Base-by-base conservation (phyloP, 2,797 vertebrate genomes). In the Telmatherina bonti region DNA sequence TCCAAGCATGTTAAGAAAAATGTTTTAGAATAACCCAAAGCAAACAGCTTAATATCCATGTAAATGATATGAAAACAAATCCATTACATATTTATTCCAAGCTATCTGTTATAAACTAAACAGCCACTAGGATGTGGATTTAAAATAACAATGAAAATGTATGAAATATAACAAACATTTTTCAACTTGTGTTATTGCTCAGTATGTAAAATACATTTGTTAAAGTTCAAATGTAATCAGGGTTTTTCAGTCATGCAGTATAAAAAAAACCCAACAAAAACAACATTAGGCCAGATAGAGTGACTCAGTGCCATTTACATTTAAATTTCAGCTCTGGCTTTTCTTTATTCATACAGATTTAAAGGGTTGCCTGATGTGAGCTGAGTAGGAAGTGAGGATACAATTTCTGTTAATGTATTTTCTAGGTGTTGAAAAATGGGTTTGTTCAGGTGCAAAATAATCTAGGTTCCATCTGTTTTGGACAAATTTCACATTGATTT, bases 401-500 rank as follows among this genome's bases (percentile, higher is more conserved):
- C 73, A 77, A 72, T 78, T 35, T 65, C 56, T 64, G 72, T 68
- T 82, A 80, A 86, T 85, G 66, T 43, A 30, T 67, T 69, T 65
- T 79, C 62, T 63, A 5, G 57, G 60, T 59, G 74, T 20, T 59
- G 61, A 64, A 72, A 83, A 82, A 83, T 58, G 43, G 43, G 78
- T 85, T 84, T 69, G 73, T 62, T 81, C 76, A 82, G 65, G 79
- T 81, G 79, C 73, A 74, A 84, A 78, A 68, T 56, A 79, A 80
- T 45, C 66, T 64, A 13, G 55, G 49, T 72, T 75, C 81, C 77
- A 83, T 88, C 84, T 89, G 81, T 64, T 78, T 62, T 49, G 24
- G 47, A 26, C 33, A 66, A 64, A 88, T 82, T 75, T 67, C 63
- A 81, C 76, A 84, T 84, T 70, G 78, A 88, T 86, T 84, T 84